Evolutionary conservation across 2,113 vertebrate genomes (phyloP), one percentile per base, ranked within the genome.

Genomic region (Nestor notabilis): DNA sequence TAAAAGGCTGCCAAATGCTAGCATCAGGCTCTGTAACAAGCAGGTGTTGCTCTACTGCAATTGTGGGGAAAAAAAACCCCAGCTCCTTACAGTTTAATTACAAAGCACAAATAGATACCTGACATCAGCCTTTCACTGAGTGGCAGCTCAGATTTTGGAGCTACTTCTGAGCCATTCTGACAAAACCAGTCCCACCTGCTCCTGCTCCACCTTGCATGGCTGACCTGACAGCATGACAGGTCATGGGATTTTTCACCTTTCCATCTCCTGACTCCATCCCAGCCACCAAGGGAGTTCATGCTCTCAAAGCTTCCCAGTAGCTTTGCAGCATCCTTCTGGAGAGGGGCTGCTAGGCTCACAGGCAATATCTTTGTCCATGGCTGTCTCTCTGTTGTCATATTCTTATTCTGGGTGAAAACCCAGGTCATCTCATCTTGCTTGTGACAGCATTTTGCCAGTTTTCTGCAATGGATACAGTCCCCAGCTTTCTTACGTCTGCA

Each of bases 161-260:
- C 58, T 82, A 64, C 37, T 71, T 83, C 29, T 39, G 53, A 95
- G 64, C 4, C 37, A 35, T 92, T 74, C 46, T 81, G 46, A 87
- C 76, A 75, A 75, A 96, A 95, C 89, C 69, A 75, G 96, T 75
- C 68, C 24, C 76, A 91, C 89, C 50, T 55, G 89, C 55, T 92
- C 60, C 61, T 2, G 7, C 25, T 49, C 83, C 43, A 81, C 27
- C 44, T 83, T 49, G 17, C 17, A 69, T 0, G 0, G 68, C 55
- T 56, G 37, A 72, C 66, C 72, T 1, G 2, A 77, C 28, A 92
- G 63, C 41, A 28, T 79, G 85, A 94, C 52, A 82, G 78, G 84
- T 19, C n/a, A 37, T 2, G 9, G 28, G 14, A 76, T 63, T 23
- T 44, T 80, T 35, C 29, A 52, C 25, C 35, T 68, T 77, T 56